These are phyloP conservation scores for Malaclemys terrapin DNA, from an alignment of 2,113 vertebrate species.

Conservation along the genomic window DNA sequence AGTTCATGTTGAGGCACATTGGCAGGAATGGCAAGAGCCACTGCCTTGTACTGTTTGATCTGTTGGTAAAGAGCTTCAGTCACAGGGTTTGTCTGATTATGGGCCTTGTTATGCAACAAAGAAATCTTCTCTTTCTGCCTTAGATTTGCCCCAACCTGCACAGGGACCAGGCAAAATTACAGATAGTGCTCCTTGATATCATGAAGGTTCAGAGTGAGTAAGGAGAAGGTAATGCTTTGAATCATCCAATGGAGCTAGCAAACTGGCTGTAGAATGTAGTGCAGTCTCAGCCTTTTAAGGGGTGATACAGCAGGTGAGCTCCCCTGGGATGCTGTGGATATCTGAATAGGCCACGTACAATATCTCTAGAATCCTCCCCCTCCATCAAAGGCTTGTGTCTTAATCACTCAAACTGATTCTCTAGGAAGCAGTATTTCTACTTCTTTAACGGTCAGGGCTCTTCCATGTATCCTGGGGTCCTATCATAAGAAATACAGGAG, in stretches of 20 bases:
- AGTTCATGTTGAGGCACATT: not conserved
- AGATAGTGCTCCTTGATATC: not conserved
- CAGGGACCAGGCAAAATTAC: not conserved
- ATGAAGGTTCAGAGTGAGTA: not conserved
- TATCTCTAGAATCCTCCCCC: not conserved
- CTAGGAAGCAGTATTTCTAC: not conserved
- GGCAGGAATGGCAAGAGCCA: not conserved
- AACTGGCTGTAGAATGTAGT: too few relatives aligned
- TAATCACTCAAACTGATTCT: not conserved
- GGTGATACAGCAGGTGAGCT: not conserved
- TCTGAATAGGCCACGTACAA: not conserved
- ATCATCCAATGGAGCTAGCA: not conserved
- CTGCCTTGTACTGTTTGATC: not conserved
- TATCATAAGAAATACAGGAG: not conserved
- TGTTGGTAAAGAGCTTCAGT: not conserved
- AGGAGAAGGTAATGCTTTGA: not conserved
- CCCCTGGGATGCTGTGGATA: not conserved
- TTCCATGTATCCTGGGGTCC: not conserved
- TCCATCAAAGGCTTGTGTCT: not conserved
- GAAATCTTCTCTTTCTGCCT: not conserved
- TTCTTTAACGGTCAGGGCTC: not conserved
- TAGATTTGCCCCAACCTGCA: not conserved
- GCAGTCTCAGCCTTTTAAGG: not conserved
- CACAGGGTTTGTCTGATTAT: not conserved
- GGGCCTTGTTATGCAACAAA: not conserved